Conservation (phyloP, 2,797 vertebrate species). For the Betta splendens region DNA sequence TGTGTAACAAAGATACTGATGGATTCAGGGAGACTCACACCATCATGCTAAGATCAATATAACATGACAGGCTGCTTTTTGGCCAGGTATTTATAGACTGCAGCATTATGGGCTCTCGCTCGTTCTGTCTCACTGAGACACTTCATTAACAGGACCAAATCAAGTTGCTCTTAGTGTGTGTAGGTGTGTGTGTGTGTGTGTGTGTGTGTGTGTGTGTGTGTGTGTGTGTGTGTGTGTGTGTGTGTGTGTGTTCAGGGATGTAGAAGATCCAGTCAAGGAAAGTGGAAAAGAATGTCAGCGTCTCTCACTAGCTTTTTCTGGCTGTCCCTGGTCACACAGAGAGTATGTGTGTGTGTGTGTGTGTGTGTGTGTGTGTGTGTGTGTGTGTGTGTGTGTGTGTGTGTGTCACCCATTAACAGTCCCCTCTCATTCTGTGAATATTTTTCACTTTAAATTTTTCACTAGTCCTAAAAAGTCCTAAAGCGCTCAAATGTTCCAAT, state of each 20-base stretch:
- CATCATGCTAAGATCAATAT: conserved; percentile 77
- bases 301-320: conserved; percentile 57
- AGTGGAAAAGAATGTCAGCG: conserved; percentile 77
- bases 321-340: conserved; percentile 33
- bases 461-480: conserved; percentile 1
- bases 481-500: background rate
- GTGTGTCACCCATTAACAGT: conserved; percentile 28
- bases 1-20: conserved; percentile 64
- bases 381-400: conserved; percentile 18
- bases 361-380: conserved; percentile 13
- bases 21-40: conserved; percentile 58
- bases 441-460: conserved; percentile 28
- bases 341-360: no score
- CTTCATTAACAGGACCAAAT: conserved; percentile 75
- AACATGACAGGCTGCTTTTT: conserved; percentile 82
- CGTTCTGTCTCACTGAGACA: conserved; percentile 43
- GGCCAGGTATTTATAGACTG: conserved; percentile 78
- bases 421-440: conserved; percentile 16
- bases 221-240: conserved; percentile 8
- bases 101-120: conserved; percentile 53
- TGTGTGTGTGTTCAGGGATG: conserved; percentile 23
- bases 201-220: conserved; percentile 10
- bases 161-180: conserved; percentile 43
- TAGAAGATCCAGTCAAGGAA: conserved; percentile 48
- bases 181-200: conserved; percentile 22